Evolutionary conservation across 2,888 invertebrate species (phyloP).

Genomic region (Yponomeuta plumbellus): DNA sequence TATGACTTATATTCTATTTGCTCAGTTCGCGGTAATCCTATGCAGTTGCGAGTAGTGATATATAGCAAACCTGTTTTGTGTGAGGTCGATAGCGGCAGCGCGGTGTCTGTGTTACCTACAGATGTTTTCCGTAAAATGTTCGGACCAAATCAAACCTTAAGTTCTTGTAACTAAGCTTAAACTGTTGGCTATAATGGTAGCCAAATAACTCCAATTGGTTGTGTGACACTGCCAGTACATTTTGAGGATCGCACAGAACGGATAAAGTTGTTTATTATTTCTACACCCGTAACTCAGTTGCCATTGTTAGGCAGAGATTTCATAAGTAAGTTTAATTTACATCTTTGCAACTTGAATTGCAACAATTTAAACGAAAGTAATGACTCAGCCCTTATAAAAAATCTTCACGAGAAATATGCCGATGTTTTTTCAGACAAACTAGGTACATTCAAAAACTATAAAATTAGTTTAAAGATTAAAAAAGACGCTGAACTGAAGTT

Average conservation of each 20-base stretch:
- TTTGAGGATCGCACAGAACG: constrained; percentile 9
- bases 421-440: not conserved
- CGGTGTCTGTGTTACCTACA: constrained; percentile 18
- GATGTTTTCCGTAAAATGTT: constrained; percentile 15
- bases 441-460: constrained; percentile 15
- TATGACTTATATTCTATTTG: constrained; percentile 19
- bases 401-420: not conserved
- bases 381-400: not conserved
- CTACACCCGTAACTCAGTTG: not conserved
- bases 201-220: constrained; percentile 18
- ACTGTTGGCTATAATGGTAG: constrained; percentile 19
- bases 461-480: constrained; percentile 22
- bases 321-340: constrained; percentile 19
- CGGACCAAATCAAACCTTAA: not conserved
- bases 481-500: constrained; percentile 19
- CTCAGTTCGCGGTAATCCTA: constrained; percentile 18
- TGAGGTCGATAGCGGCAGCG: constrained; percentile 22
- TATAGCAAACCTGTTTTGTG: constrained; percentile 15
- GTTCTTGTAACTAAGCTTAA: constrained; percentile 13
- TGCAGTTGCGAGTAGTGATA: constrained; percentile 18
- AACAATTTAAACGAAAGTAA: constrained; percentile 13
- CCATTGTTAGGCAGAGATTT: constrained; percentile 20
- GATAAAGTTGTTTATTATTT: constrained; percentile 18
- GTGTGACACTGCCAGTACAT: constrained; percentile 16
- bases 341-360: constrained; percentile 18